A percentile compares a stretch with the other conserved stretches of the same genome.
phyloP scores from a whole-genome alignment of 2,888 invertebrate genomes.

The Eurois occulta region DNA sequence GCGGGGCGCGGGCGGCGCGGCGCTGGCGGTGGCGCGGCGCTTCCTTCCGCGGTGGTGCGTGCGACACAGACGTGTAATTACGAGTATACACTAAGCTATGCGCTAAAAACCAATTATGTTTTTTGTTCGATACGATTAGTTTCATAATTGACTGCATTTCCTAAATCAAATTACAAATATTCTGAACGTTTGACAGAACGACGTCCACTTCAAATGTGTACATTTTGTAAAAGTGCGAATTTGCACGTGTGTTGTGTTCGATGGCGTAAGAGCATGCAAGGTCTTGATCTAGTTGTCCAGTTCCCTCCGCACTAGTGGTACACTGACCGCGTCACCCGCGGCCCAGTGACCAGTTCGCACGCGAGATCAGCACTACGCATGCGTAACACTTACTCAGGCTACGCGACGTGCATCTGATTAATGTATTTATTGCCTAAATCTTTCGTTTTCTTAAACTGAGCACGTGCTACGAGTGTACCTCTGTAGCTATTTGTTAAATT shows the following conservation, averaged over 20 bases:
- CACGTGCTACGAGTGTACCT: conserved; percentile 6
- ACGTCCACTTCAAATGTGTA: neutral
- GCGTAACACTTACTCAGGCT: conserved; percentile 13
- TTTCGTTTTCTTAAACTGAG: conserved; percentile 17
- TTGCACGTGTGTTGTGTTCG: neutral
- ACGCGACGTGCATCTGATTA: conserved; percentile 31
- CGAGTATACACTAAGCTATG: conserved; percentile 25
- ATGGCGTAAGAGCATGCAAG: conserved; percentile 21
- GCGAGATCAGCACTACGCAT: conserved; percentile 17
- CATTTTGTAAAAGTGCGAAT: neutral
- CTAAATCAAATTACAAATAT: conserved; percentile 12
- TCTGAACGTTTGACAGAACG: conserved; percentile 1
- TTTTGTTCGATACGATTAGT: conserved; percentile 32
- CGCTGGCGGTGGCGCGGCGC: conserved; percentile 6
- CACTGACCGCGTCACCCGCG: conserved; percentile 6
- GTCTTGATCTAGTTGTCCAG: conserved; percentile 22
- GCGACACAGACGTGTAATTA: conserved; percentile 48
- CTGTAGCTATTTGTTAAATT: neutral
- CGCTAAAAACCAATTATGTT: conserved; percentile 23
- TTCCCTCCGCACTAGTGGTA: neutral
- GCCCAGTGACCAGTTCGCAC: neutral
- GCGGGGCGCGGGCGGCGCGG: conserved; percentile 17
- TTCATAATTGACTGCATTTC: conserved; percentile 39
- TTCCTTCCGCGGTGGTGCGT: conserved; percentile 68
- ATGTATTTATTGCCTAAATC: conserved; percentile 12